Evolutionary conservation across 2,888 invertebrate genomes (phyloP), one percentile per base, ranked within the genome.

Genomic region (Agelastica alni): DNA sequence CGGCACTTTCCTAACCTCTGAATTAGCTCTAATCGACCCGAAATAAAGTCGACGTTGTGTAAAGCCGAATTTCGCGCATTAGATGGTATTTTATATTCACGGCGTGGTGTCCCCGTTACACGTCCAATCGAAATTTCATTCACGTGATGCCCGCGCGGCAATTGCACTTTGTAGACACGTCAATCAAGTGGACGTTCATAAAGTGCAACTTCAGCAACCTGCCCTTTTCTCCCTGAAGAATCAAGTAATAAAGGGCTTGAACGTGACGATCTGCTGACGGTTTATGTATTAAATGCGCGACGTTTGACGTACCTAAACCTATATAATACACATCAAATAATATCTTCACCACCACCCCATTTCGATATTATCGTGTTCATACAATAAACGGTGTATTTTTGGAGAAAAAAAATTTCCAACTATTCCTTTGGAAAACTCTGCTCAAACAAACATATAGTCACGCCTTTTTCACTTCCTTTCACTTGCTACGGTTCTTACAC

Each of bases 161-260:
- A 51, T 46, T 45, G 63, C 64, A 66, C 65, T 66, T 65, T 63
- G 63, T 63, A 59, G 59, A 39, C 48, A 53, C 57, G 64, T 65
- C 66, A 65, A 65, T 66, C 66, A 66, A 63, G 53, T 51, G 61
- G 62, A 65, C 62, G 61, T 59, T 62, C 63, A 64, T 66, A 61
- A 59, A 62, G 57, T 63, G 53, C 57, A 61, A 39, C 43, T 32
- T 44, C 51, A 41, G 45, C 41, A 45, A 37, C 46, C 44, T 53
- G 42, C 42, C 42, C 46, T 41, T 47, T 47, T 34, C 47, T 53
- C 32, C 34, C 52, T 41, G 30, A 20, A 32, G 31, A 52, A 45
- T 41, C 34, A 47, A 17, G 36, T 26, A 41, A 53, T 47, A 47
- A 47, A 46, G 18, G 41, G 28, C 30, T 9, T 7, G 20, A n/a